Percentiles rank a stretch among this genome's conserved stretches.
These are phyloP conservation scores for Arenicola marina DNA, from an alignment of 2,888 invertebrate species.

Conservation along the genomic window DNA sequence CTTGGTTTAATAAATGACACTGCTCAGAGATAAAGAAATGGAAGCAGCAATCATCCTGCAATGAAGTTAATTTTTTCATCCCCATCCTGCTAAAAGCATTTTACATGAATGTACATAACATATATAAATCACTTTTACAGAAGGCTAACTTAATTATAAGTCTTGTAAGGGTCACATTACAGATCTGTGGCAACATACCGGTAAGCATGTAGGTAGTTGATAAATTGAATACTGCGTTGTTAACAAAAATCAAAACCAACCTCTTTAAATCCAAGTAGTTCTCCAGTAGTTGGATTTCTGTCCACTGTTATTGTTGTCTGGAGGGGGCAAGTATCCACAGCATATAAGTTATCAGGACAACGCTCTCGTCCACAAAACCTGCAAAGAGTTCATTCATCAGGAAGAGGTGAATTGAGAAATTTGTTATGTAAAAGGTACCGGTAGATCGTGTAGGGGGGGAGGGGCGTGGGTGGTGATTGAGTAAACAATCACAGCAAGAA, in stretches of 20 bases:
- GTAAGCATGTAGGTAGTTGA: too few species aligned
- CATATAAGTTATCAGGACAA: slow-evolving; percentile 41
- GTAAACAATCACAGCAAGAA: too few species aligned
- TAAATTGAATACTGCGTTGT: too few species aligned
- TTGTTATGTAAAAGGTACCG: not conserved
- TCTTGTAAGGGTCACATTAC: not conserved
- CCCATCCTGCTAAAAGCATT: not conserved
- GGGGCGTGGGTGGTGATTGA: too few species aligned
- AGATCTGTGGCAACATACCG: too few species aligned
- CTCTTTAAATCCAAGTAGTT: slow-evolving; percentile 71
- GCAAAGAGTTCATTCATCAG: not conserved
- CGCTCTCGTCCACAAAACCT: slow-evolving; percentile 41
- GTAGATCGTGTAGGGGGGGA: not conserved
- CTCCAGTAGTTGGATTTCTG: slow-evolving; percentile 77
- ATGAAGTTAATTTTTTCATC: too few species aligned
- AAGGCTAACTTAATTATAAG: not conserved
- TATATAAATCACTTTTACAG: not conserved
- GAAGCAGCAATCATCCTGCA: too few species aligned
- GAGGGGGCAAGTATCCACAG: slow-evolving; percentile 43
- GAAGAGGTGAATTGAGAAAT: too few species aligned
- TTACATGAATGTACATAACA: not conserved
- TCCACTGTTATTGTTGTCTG: slow-evolving; percentile 66
- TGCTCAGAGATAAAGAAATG: too few species aligned
- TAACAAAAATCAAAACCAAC: too few species aligned
- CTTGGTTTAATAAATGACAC: too few species aligned